Conservation (phyloP, 2,797 vertebrate genomes). For the Dermochelys coriacea region DNA sequence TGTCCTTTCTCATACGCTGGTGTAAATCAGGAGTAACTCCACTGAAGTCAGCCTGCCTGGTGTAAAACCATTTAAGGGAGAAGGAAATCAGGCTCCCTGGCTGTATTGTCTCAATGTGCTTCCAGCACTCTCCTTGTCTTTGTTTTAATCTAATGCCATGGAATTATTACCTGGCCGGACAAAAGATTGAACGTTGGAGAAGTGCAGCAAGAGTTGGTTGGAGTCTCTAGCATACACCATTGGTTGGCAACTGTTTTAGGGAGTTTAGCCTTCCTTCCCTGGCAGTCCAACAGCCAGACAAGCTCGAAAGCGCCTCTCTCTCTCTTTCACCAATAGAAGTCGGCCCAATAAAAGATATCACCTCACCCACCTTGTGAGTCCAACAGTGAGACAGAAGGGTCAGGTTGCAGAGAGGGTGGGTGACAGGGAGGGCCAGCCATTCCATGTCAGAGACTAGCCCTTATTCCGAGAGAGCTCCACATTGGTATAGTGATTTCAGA, state of each 20-base stretch:
- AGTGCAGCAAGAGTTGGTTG: not conserved
- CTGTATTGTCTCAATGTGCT: not conserved
- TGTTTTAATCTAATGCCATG: too few relatives aligned
- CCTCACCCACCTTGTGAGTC: not conserved
- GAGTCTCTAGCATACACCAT: not conserved
- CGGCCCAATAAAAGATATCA: not conserved
- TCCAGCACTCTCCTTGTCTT: not conserved
- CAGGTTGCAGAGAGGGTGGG: not conserved
- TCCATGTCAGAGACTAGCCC: not conserved
- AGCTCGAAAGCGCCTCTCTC: not conserved
- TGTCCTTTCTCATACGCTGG: not conserved
- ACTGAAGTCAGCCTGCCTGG: not conserved
- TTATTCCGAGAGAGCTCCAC: not conserved
- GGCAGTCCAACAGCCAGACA: rapidly evolving
- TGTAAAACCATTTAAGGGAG: not conserved
- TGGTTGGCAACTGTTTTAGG: not conserved
- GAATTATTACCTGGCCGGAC: not conserved
- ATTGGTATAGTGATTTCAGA: not conserved
- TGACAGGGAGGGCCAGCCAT: not conserved
- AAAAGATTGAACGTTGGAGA: not conserved
- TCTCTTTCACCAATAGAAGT: not conserved
- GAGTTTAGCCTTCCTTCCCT: not conserved
- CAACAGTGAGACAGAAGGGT: not conserved
- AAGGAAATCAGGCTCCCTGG: not conserved
- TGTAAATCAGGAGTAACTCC: not conserved